Evolutionary conservation across 2,888 invertebrate species (phyloP), one percentile per base, ranked within the genome.

Genomic region (Stenchaetothrips biformis): DNA sequence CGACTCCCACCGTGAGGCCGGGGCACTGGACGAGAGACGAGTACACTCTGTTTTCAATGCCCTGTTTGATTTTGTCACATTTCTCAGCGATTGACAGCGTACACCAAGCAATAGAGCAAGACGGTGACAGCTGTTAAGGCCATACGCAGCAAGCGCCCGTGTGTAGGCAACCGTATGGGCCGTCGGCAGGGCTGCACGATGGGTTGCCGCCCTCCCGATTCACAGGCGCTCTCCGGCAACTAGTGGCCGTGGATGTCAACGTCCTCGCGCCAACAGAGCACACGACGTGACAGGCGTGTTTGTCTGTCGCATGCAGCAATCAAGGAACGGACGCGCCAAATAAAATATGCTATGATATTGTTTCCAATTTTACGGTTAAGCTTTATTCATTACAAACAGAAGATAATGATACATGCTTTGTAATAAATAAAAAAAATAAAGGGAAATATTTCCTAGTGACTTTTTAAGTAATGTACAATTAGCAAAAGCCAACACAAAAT

Each of bases 341-440:
- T 37, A 37, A 37, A 37, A 37, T 37, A 37, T 37, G 37, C 37
- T 37, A 4, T 37, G 37, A 37, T 37, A 37, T 37, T 4, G 37
- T 53, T 9, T 53, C 53, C 13, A 16, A 21, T 67, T 67, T 67
- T 67, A 67, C 67, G 21, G 67, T 67, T 67, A 67, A 67, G 67
- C 67, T 67, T 67, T 67, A 67, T 67, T 67, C 67, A 67, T 67
- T 67, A 67, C 67, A 67, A 67, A 67, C 67, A 67, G 67, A 67
- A 67, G 67, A 67, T 67, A 67, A 67, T 67, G 67, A 67, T 67
- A 67, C 67, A 67, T 67, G 67, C 67, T 67, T 67, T 67, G 67
- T 67, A 67, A 67, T 67, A 67, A 67, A 67, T 67, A 67, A 67
- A 67, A 67, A 67, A 67, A 67, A 67, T 67, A 67, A 67, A 67